Conservation (phyloP, 2,797 vertebrate genomes). For the Mustela erminea region DNA sequence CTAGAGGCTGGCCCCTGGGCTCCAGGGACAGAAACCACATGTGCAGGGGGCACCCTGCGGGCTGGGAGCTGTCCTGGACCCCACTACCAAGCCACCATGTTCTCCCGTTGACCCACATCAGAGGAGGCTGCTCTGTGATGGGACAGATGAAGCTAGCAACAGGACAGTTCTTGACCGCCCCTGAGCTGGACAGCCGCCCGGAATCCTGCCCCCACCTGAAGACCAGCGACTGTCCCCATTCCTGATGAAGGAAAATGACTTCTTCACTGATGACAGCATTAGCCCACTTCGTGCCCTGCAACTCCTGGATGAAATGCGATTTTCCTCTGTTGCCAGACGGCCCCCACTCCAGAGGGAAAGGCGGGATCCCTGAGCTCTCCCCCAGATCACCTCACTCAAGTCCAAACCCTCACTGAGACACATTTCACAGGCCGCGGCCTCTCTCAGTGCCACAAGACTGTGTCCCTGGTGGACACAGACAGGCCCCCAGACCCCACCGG, state of each 20-base stretch:
- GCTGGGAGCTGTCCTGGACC: background rate
- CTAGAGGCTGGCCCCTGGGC: background rate
- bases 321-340: background rate
- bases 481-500: rapidly evolving
- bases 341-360: background rate
- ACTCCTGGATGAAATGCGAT: background rate
- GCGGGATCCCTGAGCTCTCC: background rate
- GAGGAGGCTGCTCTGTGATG: background rate
- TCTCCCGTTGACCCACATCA: background rate
- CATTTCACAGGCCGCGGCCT: rapidly evolving
- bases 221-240: background rate
- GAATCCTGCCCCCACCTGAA: background rate
- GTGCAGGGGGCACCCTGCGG: no score
- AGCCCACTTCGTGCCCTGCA: background rate
- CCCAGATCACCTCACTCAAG: background rate
- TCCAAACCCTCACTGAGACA: background rate
- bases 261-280: background rate
- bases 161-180: background rate
- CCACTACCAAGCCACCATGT: background rate
- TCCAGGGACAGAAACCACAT: background rate
- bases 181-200: background rate
- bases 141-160: background rate
- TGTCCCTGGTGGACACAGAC: background rate
- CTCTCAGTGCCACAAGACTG: background rate
- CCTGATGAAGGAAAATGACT: background rate